Percentiles rank a stretch among this genome's conserved stretches.
Conservation (phyloP, 2,888 invertebrate species). For the Vannuccia rotundouncinata region DNA sequence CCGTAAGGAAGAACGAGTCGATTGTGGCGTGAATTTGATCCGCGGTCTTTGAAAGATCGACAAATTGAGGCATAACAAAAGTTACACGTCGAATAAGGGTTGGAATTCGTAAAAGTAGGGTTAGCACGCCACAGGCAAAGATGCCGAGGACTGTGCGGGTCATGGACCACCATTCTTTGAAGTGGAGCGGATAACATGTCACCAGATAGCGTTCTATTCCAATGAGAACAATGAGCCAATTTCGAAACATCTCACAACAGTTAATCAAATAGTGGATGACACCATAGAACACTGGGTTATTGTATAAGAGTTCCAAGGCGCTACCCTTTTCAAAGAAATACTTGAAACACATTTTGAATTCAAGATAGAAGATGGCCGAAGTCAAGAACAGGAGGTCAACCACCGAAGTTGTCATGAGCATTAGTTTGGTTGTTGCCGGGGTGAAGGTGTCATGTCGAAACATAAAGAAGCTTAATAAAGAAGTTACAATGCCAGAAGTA, state of each 20-base stretch:
- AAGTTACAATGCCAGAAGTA: conserved; percentile 26
- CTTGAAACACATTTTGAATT: conserved; percentile 21
- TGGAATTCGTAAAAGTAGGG: conserved; percentile 28
- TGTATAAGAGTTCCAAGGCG: not conserved
- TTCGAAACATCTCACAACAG: conserved; percentile 34
- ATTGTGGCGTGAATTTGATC: not conserved
- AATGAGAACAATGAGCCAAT: conserved; percentile 31
- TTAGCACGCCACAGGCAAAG: not conserved
- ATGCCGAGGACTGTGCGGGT: conserved; percentile 5
- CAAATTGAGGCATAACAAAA: too few relatives aligned
- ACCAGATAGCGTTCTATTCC: conserved; percentile 36
- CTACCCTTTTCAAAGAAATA: not conserved
- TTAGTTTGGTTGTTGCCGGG: conserved; percentile 32
- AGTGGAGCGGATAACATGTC: conserved; percentile 30
- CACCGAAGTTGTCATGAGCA: conserved; percentile 25
- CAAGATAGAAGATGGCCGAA: not conserved
- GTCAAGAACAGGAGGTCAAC: conserved; percentile 28
- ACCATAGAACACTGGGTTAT: not conserved
- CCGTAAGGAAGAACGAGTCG: conserved; percentile 27
- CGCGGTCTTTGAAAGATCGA: not conserved
- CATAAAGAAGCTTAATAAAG: conserved; percentile 30
- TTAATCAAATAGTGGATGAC: conserved; percentile 18
- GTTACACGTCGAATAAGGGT: not conserved
- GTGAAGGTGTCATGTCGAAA: conserved; percentile 33
- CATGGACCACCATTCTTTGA: not conserved